Evolutionary conservation across 2,797 vertebrate genomes (phyloP).

Genomic region (Poeciliopsis gracilis): DNA sequence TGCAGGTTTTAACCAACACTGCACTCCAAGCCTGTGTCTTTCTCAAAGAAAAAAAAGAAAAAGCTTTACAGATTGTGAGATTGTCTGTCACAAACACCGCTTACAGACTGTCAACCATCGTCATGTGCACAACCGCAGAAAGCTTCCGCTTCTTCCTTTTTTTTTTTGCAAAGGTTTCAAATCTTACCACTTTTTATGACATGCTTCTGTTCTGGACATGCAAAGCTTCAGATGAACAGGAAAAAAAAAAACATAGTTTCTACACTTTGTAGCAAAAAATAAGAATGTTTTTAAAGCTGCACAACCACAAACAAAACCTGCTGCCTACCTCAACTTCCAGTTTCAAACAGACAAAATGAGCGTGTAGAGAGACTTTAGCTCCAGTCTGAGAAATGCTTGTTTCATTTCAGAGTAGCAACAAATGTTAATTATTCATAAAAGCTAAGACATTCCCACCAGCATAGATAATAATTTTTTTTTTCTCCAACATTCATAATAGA

Average conservation of each 20-base stretch:
- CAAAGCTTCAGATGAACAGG: background rate
- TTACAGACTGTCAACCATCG: conserved; percentile 7
- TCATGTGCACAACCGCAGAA: conserved; percentile 21
- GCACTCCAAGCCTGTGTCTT: background rate
- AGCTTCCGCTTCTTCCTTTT: conserved; percentile 31
- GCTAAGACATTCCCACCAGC: background rate
- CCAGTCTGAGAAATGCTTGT: conserved; percentile 31
- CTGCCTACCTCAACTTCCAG: conserved; percentile 16
- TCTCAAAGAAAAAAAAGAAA: background rate
- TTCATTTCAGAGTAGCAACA: conserved; percentile 31
- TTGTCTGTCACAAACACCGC: background rate
- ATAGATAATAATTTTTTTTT: background rate
- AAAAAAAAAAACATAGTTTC: background rate
- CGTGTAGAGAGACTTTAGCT: conserved; percentile 33
- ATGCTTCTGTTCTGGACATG: background rate
- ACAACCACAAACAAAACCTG: conserved; percentile 21
- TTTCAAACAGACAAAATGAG: conserved; percentile 17
- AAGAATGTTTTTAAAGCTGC: conserved; percentile 16
- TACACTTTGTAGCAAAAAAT: conserved; percentile 8
- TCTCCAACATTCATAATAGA: background rate
- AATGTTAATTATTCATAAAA: conserved; percentile 29
- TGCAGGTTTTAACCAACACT: background rate
- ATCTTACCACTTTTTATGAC: conserved; percentile 8
- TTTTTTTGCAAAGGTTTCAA: background rate
- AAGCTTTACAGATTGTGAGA: background rate